Evolutionary conservation across 1,140 invertebrate species (phyloP), one percentile per base, ranked within the genome.

Genomic region (Lordiphosa collinella): DNA sequence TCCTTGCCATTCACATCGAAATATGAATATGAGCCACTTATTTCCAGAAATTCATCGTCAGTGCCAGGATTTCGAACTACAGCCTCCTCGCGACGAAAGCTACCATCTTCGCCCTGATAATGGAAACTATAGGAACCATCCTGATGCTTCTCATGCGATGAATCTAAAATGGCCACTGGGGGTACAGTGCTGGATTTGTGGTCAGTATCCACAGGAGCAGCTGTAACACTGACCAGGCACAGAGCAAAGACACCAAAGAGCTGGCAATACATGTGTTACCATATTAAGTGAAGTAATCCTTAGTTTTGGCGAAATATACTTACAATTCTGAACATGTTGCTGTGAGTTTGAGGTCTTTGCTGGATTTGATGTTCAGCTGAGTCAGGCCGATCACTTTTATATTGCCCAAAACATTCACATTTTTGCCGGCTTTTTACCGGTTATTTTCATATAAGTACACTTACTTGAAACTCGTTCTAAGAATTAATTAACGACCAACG

Each of bases 121-220:
- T 58, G 65, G 52, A 88, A 88, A 22, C 67, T 67, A 38, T 88
- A 88, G 4, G 87, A 86, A 22, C 87, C 87, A 59, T 88, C 87
- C 18, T 66, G 43, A 14, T 79, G 34, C 49, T 86, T 76, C 16
- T 82, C 68, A 13, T 69, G 55, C 3, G 46, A 54, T 0, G 84
- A 86, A 2, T 88, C 78, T 16, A 88, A 31, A 35, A 88, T 88
- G 4, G 68, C 78, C 29, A 88, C 54, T 0, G 67, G 68, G 5
- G 74, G 44, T 11, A 52, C 55, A 3, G 60, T 56, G 2, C 53
- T 66, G 1, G 52, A 10, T n/a, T 16, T 40, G 4, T 14, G 40
- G 14, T 55, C 50, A 0, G 5, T 29, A 29, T 76, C 66, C 25
- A 36, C 64, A 0, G 69, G 74, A 9, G 60, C 74, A 12, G 74